Base-by-base conservation (phyloP, 2,888 invertebrate genomes). In the Drosophila robusta region DNA sequence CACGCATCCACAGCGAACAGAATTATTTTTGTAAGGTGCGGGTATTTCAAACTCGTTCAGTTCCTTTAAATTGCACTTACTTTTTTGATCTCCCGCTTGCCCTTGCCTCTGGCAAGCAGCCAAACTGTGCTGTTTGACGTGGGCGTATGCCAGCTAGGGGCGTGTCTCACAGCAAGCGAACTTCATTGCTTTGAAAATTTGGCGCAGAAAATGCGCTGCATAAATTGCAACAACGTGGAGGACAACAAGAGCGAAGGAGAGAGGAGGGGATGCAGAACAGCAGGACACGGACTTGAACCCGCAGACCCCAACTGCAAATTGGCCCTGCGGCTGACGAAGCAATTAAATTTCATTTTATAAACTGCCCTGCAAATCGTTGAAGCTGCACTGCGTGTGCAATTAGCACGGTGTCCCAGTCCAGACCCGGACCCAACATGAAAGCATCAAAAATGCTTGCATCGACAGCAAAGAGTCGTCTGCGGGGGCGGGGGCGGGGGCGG, bases 301-400 rank as follows among this genome's bases (percentile, higher is more conserved):
- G 42, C 44, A 57, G 41, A 57, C 41, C 16, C 55, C 44, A 61
- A 44, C 73, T 65, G 72, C 69, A 87, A 83, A 84, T 87, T 89
- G 84, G 65, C 63, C 57, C 63, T 63, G 65, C 51, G 78, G 74
- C 70, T 73, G 80, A 56, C 39, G 56, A 51, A 24, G 84, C 83
- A 83, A 83, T 83, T 83, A 88, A 83, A 83, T 83, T 83, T 83
- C 70, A 88, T 83, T 83, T 88, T 66, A 83, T 76, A 61, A 86
- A 77, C 83, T 71, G 65, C 58, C 44, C 60, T 41, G 55, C 38
- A 67, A 69, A 86, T 80, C 38, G 68, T 67, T 68, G 58, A 44
- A 63, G 51, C 78, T 63, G 54, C 67, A 60, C 68, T 66, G 70
- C 69, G 64, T 64, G 55, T 49, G 70, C 88, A 88, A 88, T 88